Percentiles rank a stretch among this genome's conserved stretches.
phyloP scores from a whole-genome alignment of 2,888 invertebrate genomes.

The Calliopum simillimum region DNA sequence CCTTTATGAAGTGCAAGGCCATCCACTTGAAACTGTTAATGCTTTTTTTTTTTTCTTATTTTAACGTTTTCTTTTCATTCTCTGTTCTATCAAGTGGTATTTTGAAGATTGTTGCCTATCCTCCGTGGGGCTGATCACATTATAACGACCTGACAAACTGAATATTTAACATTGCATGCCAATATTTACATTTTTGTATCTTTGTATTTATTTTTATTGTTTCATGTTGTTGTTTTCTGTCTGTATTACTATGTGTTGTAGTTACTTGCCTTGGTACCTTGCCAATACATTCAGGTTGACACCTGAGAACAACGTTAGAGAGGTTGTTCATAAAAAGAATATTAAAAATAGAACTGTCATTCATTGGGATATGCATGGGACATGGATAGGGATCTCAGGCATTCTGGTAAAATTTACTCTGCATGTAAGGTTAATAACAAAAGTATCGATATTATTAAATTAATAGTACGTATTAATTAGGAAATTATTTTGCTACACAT shows the following conservation, averaged over 20 bases:
- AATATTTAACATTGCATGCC: neutral
- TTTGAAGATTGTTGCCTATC: neutral
- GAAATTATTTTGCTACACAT: no score
- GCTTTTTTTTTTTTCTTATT: neutral
- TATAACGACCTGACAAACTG: slow-evolving; percentile 1
- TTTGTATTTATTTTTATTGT: slow-evolving; percentile 1
- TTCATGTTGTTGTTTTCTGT: slow-evolving; percentile 1
- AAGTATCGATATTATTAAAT: no score
- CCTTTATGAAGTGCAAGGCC: slow-evolving; percentile 17
- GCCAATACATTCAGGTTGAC: slow-evolving; percentile 9
- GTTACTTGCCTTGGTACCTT: neutral
- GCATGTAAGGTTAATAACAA: no score
- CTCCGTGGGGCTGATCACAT: neutral
- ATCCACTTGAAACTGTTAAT: neutral
- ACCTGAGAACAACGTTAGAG: neutral
- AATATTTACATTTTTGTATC: neutral
- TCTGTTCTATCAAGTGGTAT: neutral
- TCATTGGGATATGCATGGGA: no score
- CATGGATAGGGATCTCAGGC: no score
- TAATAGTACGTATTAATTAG: no score
- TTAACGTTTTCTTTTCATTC: neutral
- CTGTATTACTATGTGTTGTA: neutral
- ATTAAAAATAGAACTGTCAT: no score
- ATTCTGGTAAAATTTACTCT: no score
- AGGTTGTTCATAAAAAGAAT: neutral